Evolutionary conservation across 2,113 vertebrate genomes (phyloP).

Genomic region (Campylorhamphus procurvoides): DNA sequence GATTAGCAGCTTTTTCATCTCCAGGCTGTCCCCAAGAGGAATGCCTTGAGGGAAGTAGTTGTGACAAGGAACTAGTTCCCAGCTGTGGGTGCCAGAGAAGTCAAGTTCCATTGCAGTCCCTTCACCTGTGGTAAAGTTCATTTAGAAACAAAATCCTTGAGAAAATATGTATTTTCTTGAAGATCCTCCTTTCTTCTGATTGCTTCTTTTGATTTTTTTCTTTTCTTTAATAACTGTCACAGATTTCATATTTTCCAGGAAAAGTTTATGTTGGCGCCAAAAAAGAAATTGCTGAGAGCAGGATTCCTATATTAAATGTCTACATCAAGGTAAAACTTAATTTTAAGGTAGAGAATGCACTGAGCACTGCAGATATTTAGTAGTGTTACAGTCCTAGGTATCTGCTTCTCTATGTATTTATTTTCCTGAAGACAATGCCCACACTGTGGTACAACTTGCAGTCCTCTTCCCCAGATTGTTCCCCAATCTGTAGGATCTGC

Average conservation of each 20-base stretch:
- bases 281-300: constrained; percentile 89
- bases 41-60: not conserved
- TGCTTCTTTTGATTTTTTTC: not conserved
- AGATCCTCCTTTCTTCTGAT: not conserved
- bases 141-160: not conserved
- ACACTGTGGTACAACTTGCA: not conserved
- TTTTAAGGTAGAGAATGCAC: not conserved
- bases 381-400: not conserved
- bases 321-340: constrained; percentile 91
- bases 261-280: constrained; percentile 92
- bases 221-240: not conserved
- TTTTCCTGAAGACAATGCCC: not conserved
- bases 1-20: not conserved
- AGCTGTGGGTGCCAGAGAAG: not conserved
- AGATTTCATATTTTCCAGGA: constrained; percentile 72
- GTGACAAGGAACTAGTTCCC: not conserved
- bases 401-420: not conserved
- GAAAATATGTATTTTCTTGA: not conserved
- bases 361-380: not conserved
- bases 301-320: constrained; percentile 88
- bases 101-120: not conserved
- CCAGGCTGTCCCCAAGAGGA: not conserved
- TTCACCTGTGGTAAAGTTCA: not conserved
- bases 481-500: not conserved
- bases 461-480: not conserved